A percentile compares a stretch with the other conserved stretches of the same genome.
These are phyloP conservation scores for Desoria tigrina DNA, from an alignment of 2,888 invertebrate species.

Conservation along the genomic window DNA sequence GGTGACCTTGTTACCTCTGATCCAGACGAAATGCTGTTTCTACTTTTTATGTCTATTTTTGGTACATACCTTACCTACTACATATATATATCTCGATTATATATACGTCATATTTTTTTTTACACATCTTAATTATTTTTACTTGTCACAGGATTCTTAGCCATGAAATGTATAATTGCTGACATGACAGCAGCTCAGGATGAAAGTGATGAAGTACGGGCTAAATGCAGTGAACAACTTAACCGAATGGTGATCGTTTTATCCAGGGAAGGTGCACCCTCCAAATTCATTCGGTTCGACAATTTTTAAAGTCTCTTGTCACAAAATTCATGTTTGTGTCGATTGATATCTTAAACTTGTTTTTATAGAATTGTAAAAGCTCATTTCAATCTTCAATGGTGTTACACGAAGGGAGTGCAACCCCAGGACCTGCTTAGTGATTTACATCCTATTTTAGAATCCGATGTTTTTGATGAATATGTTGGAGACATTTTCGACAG, in stretches of 20 bases:
- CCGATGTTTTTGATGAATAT: conserved; percentile 36
- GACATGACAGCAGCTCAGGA: conserved; percentile 47
- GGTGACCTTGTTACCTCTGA: conserved; percentile 37
- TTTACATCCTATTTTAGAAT: conserved; percentile 37
- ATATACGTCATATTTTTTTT: too few relatives aligned
- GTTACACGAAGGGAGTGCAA: conserved; percentile 35
- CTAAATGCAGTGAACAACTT: conserved; percentile 33
- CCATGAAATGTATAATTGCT: conserved; percentile 37
- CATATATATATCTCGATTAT: conserved; percentile 8
- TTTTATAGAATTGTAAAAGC: conserved; percentile 26
- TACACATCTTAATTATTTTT: too few relatives aligned
- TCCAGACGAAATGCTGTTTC: conserved; percentile 26
- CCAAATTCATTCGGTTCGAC: not conserved
- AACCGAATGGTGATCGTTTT: conserved; percentile 33
- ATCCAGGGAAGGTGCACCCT: conserved; percentile 29
- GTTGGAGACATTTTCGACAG: conserved; percentile 39
- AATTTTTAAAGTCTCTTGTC: too few relatives aligned
- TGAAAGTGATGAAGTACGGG: conserved; percentile 43
- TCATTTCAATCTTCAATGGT: conserved; percentile 29
- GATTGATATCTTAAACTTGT: too few relatives aligned
- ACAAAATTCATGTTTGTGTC: too few relatives aligned
- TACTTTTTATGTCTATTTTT: conserved; percentile 31
- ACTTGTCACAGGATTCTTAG: conserved; percentile 46
- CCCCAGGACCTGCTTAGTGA: conserved; percentile 37
- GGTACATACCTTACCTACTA: too few relatives aligned